phyloP scores from a whole-genome alignment of 2,888 invertebrate species.

The Callinectes sapidus region DNA sequence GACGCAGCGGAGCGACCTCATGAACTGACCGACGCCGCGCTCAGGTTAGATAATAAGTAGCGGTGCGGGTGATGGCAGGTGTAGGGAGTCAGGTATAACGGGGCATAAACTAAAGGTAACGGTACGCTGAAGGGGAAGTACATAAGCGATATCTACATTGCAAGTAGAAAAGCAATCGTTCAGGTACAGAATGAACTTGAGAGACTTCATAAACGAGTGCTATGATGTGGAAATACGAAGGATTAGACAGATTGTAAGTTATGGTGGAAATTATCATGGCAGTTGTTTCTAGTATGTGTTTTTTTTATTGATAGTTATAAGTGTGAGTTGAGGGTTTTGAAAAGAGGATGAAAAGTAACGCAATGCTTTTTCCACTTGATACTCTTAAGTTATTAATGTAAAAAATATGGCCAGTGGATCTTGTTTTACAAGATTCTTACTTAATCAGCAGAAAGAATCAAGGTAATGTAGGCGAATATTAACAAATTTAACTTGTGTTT shows the following conservation, averaged over 20 bases:
- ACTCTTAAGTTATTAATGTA: neutral
- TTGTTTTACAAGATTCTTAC: neutral
- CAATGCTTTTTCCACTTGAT: neutral
- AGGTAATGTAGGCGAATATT: neutral
- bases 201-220: neutral
- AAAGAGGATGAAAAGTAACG: neutral
- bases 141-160: no score
- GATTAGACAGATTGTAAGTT: no score
- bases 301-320: no score
- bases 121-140: no score
- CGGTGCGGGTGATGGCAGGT: neutral
- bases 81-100: neutral
- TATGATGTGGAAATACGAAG: neutral
- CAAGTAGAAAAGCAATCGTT: no score
- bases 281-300: no score
- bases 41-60: neutral
- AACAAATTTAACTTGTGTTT: neutral
- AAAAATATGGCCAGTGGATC: neutral
- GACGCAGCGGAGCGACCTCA: neutral
- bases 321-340: neutral
- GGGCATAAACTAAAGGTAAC: no score
- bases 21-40: neutral
- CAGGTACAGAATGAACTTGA: neutral
- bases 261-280: no score
- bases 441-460: neutral